These are phyloP conservation scores for Hapalemur alaotrensis DNA, from an alignment of 2,797 vertebrate species.

Conservation along the genomic window DNA sequence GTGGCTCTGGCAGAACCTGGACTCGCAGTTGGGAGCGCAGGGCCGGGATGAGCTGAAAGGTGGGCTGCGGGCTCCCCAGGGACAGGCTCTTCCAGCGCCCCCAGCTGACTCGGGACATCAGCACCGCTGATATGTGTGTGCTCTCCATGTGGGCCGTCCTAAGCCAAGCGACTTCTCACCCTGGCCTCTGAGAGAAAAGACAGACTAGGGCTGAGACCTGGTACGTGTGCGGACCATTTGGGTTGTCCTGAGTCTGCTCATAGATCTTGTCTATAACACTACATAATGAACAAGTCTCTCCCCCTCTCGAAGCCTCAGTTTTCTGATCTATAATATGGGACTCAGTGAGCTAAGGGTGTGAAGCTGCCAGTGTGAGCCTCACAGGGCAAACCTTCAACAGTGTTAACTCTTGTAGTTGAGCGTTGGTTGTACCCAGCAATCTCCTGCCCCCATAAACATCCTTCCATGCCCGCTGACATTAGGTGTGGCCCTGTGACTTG, in stretches of 20 bases:
- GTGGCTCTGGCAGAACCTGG: background rate
- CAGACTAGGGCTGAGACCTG: accelerated
- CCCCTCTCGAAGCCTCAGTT: background rate
- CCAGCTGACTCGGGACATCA: background rate
- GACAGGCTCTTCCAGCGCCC: background rate
- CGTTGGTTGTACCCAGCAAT: background rate
- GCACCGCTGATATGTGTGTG: accelerated
- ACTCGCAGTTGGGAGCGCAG: background rate
- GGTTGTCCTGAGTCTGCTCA: background rate
- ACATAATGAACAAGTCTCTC: background rate
- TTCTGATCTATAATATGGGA: background rate
- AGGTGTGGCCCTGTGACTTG: background rate
- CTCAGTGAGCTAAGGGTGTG: accelerated
- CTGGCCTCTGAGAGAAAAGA: background rate
- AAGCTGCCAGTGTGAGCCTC: background rate
- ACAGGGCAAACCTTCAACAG: background rate
- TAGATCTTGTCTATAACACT: background rate
- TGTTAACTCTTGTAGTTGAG: accelerated
- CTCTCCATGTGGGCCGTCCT: accelerated
- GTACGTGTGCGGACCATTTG: too few relatives aligned
- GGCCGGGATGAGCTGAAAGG: background rate
- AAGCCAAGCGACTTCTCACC: background rate
- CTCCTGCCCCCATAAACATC: background rate
- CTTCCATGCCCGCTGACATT: too few relatives aligned
- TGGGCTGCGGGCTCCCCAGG: background rate